These are phyloP conservation scores for Drosophila suzukii DNA, from an alignment of 1,140 invertebrate species.

Conservation along the genomic window DNA sequence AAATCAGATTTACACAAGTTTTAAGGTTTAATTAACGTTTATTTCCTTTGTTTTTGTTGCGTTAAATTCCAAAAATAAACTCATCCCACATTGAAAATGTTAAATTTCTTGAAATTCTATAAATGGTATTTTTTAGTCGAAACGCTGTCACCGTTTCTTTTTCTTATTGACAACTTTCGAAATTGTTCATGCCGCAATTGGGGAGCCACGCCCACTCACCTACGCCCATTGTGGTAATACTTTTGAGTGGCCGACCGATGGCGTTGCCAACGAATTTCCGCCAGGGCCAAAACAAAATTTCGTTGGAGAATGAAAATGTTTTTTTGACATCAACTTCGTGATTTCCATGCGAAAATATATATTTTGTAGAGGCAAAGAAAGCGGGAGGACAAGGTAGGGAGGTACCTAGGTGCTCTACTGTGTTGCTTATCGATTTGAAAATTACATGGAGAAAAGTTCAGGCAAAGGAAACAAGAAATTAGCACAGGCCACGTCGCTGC, in stretches of 20 bases:
- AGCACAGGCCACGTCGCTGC: conserved; percentile 43
- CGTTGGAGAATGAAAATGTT: conserved; percentile 61
- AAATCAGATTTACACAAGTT: no score
- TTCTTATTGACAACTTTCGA: conserved; percentile 78
- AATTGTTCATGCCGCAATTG: conserved; percentile 73
- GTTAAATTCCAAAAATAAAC: background rate
- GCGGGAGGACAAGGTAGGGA: background rate
- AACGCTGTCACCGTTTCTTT: background rate
- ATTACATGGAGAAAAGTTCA: conserved; percentile 57
- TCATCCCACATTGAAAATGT: background rate
- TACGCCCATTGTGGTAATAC: conserved; percentile 51
- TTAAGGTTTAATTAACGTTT: background rate
- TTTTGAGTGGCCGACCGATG: conserved; percentile 56
- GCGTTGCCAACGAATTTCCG: conserved; percentile 56
- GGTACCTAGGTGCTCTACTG: conserved; percentile 19
- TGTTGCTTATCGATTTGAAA: conserved; percentile 75
- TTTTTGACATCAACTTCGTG: conserved; percentile 79
- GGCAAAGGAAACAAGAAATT: conserved; percentile 69
- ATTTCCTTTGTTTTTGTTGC: background rate
- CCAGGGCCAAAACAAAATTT: conserved; percentile 34
- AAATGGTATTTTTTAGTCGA: background rate
- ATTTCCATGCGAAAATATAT: conserved; percentile 74
- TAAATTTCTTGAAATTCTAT: no score
- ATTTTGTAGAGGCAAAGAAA: conserved; percentile 31
- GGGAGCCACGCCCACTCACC: conserved; percentile 21